Base-by-base conservation (phyloP, 2,888 invertebrate species). In the Stegophylla sp. region DNA sequence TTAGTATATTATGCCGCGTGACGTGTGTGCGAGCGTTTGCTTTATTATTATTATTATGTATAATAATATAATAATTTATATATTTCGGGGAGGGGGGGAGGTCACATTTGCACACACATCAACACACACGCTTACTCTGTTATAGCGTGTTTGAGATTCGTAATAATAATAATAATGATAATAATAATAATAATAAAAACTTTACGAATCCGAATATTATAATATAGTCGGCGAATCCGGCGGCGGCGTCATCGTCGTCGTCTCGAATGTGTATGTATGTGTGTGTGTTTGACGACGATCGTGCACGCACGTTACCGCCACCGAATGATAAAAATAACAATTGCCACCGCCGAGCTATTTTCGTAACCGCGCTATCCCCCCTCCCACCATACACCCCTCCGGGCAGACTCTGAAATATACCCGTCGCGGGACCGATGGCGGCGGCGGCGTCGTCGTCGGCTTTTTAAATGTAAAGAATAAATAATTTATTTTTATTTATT, bases 251-350 rank as follows among this genome's bases (percentile, higher is more conserved):
- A n/a, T n/a, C n/a, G n/a, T n/a, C n/a, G n/a, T n/a, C n/a, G n/a
- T n/a, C n/a, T n/a, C 56, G 56, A 53, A 53, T 56, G 1, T 20
- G n/a, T 41, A 17, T 26, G 72, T 23, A 4, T 12, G n/a, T n/a
- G 23, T 17, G 72, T 43, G 23, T 43, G 20, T 20, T 0, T 26
- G 3, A 34, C 34, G 34, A 34, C 7, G 34, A 10, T 34, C 12
- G 26, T 59, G 56, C 43, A 61, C 61, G 61, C 61, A 63, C 48
- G 73, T 74, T 48, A 45, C 73, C 51, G 41, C 34, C 64, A 51
- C 71, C 73, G 61, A 61, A 67, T 43, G 76, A 67, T 77, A 77
- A 77, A 77, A 77, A 77, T 77, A 77, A 77, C 76, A 77, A 77
- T 77, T 20, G 53, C 76, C 75, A 53, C 64, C 43, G 71, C n/a